Base-by-base conservation (phyloP, 2,113 vertebrate genomes). In the Cochlearius cochlearius region DNA sequence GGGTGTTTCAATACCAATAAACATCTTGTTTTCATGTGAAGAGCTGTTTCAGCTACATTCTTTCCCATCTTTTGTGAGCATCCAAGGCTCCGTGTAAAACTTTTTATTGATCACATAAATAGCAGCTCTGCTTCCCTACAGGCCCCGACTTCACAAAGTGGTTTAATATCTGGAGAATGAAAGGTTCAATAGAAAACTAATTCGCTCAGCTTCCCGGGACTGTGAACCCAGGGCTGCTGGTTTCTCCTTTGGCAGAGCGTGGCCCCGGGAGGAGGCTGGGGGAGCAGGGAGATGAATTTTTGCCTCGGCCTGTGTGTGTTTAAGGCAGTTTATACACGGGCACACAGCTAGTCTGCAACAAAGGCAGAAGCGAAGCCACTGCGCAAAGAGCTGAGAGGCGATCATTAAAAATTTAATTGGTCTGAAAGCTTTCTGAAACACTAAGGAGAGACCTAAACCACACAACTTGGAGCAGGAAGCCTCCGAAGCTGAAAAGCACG, bases 81-180 rank as follows among this genome's bases (percentile, higher is more conserved):
- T 93, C 86, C 91, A 82, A 95, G 90, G 75, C 88, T 95, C 88
- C 8, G n/a, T 88, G 94, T 95, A 86, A 95, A 97, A 97, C 92
- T 96, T 96, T 88, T 83, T 93, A 97, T 95, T 83, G 94, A 92
- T 95, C 96, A 94, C 82, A 94, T 96, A 96, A 97, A 95, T 86
- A 96, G 92, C 94, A 93, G 75, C 79, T 86, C 79, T 80, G 90
- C 91, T 94, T 91, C 94, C 87, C 92, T 74, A 88, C 82, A 82
- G 92, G 77, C 84, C 86, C 47, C 0, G 2, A 75, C 93, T 96
- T 88, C 69, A 81, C 93, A 86, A 92, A 93, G 82, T 73, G 79
- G 86, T 96, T 95, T 90, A 88, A 86, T 94, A 93, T 50, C 75
- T 74, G 67, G 41, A 88, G 88, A 90, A 77, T 86, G 92, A 86